phyloP scores from a whole-genome alignment of 2,797 vertebrate species.

The Ctenosaura bakeri region DNA sequence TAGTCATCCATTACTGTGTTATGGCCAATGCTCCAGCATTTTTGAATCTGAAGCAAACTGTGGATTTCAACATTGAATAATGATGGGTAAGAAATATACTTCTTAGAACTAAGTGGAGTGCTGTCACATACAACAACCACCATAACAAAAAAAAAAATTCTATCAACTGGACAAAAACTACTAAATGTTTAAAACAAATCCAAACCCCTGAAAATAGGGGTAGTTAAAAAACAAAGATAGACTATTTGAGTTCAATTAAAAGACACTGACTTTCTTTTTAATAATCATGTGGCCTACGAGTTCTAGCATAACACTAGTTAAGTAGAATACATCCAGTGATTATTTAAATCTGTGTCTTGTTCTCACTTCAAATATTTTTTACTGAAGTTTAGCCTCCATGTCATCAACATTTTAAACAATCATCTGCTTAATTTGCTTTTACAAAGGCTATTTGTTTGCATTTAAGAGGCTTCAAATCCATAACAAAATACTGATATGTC shows the following conservation, averaged over 20 bases:
- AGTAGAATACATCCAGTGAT: slow-evolving; percentile 52
- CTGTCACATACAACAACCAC: slow-evolving; percentile 34
- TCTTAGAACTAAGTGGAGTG: slow-evolving; percentile 53
- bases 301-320: slow-evolving; percentile 52
- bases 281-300: slow-evolving; percentile 56
- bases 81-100: slow-evolving; percentile 45
- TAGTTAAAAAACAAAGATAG: slow-evolving; percentile 70
- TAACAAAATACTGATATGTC: slow-evolving; percentile 44
- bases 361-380: slow-evolving; percentile 40
- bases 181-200: slow-evolving; percentile 66
- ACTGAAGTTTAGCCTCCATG: slow-evolving; percentile 62
- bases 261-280: slow-evolving; percentile 35
- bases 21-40: slow-evolving; percentile 28
- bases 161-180: slow-evolving; percentile 51
- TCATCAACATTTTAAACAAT: slow-evolving; percentile 63
- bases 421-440: slow-evolving; percentile 47
- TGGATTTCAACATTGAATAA: slow-evolving; percentile 57
- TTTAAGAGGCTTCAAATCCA: slow-evolving; percentile 35
- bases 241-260: slow-evolving; percentile 54
- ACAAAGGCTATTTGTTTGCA: slow-evolving; percentile 37
- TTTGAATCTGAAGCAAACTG: slow-evolving; percentile 59
- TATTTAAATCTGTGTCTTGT: slow-evolving; percentile 51
- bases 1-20: slow-evolving; percentile 40
- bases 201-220: slow-evolving; percentile 74
- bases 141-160: neutral